Evolutionary conservation across 1,140 invertebrate species (phyloP), one percentile per base, ranked within the genome.

Genomic region (Drosophila erecta): DNA sequence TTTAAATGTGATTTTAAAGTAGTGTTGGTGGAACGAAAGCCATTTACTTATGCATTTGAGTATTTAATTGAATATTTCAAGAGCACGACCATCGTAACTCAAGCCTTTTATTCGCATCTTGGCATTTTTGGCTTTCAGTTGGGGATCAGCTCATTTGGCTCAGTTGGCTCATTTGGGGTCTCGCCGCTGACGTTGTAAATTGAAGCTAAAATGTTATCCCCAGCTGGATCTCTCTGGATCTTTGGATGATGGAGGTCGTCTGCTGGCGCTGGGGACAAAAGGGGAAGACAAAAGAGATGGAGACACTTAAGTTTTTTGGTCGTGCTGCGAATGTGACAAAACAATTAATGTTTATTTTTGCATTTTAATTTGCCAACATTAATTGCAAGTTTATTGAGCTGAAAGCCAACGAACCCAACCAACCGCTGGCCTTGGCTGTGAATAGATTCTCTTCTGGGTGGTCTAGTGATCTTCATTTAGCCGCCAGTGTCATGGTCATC

Each of bases 311-410:
- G 56, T 73, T 65, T 66, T 81, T 78, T 49, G 40, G 15, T 51
- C 38, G 27, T 69, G 47, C 59, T 38, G 62, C 35, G 62, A 64
- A 24, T 56, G 66, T 85, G 74, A 81, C 78, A 87, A 86, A 85
- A 87, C 79, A 87, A 87, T 87, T 89, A 90, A 90, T 90, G 85
- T 90, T 85, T 86, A 90, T 90, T 90, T 85, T 90, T 90, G 85
- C 75, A 90, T 90, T 90, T 90, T 85, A 85, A 90, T 90, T 90
- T 85, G 85, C 80, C 65, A 85, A 90, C 86, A 90, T 90, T 90
- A 90, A 90, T 90, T 90, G 86, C 85, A 90, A 79, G 70, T 90
- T 90, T 90, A 90, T 90, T 90, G 85, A 90, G 85, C 75, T 58
- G 73, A 78, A 20, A 44, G 81, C 83, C 83, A 87, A 89, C 87